Percentiles rank a stretch among this genome's conserved stretches.
phyloP scores from a whole-genome alignment of 2,888 invertebrate species.

The Pyrrhosoma nymphula region DNA sequence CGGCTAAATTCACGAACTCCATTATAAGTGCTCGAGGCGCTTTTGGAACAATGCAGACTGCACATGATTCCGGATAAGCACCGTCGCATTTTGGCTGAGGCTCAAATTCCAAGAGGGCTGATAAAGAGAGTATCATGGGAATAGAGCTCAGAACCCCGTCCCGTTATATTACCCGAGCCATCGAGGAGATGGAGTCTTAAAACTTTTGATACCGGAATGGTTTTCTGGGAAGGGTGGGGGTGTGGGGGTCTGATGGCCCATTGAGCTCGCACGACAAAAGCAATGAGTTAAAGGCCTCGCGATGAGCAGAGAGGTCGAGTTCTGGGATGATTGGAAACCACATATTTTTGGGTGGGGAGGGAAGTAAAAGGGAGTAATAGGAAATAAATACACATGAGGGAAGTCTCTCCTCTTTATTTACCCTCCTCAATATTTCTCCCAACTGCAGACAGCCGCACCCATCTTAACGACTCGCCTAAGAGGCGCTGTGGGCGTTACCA shows the following conservation, averaged over 20 bases:
- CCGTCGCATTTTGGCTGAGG: neutral
- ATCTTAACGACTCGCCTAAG: neutral
- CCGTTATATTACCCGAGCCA: neutral
- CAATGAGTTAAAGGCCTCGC: neutral
- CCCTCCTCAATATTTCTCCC: neutral
- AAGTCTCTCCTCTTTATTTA: neutral
- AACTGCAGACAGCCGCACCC: neutral
- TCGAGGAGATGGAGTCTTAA: neutral
- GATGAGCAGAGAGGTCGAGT: neutral
- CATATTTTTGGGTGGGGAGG: neutral
- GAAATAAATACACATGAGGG: neutral
- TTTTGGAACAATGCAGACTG: neutral
- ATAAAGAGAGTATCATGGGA: neutral
- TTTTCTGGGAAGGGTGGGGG: neutral
- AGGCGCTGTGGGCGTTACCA: constrained; percentile 28
- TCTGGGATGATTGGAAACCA: neutral
- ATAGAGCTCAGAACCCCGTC: neutral
- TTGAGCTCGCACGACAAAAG: neutral
- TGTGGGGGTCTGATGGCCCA: neutral
- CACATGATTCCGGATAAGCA: neutral
- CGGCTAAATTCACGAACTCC: neutral
- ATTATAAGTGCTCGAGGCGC: neutral
- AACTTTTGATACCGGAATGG: constrained; percentile 12
- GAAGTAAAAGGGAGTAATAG: neutral
- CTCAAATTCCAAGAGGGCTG: neutral